phyloP scores from a whole-genome alignment of 2,113 vertebrate genomes.

The Gallinago paraguaiae region DNA sequence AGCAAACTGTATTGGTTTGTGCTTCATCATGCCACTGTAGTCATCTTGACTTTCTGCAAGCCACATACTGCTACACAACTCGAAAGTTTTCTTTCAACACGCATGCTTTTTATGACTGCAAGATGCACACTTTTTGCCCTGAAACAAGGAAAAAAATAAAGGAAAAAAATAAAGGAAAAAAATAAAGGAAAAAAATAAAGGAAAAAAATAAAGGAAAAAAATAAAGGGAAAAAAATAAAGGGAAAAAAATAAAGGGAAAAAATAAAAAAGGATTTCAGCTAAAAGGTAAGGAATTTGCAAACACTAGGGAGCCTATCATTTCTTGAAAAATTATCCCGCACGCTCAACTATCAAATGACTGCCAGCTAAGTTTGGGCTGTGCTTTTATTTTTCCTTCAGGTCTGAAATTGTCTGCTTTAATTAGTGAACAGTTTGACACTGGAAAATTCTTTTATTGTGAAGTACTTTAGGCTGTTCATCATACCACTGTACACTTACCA shows the following conservation, averaged over 20 bases:
- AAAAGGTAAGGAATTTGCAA: neutral
- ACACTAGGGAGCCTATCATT: neutral
- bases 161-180: no score
- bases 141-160: neutral
- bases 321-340: neutral
- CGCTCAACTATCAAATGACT: neutral
- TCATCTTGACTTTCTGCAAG: neutral
- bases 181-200: neutral
- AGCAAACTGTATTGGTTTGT: neutral
- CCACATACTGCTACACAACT: neutral
- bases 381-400: slow-evolving; percentile 35
- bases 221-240: no score
- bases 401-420: slow-evolving; percentile 40
- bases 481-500: neutral
- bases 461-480: neutral
- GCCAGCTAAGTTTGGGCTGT: slow-evolving; percentile 7
- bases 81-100: neutral
- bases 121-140: neutral
- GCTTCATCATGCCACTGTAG: neutral
- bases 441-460: slow-evolving; percentile 7
- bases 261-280: neutral
- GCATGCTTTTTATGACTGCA: neutral
- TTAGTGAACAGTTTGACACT: slow-evolving; percentile 28
- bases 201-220: neutral
- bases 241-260: no score